Evolutionary conservation across 2,113 vertebrate genomes (phyloP).

Genomic region (Rhabdomys dilectus): DNA sequence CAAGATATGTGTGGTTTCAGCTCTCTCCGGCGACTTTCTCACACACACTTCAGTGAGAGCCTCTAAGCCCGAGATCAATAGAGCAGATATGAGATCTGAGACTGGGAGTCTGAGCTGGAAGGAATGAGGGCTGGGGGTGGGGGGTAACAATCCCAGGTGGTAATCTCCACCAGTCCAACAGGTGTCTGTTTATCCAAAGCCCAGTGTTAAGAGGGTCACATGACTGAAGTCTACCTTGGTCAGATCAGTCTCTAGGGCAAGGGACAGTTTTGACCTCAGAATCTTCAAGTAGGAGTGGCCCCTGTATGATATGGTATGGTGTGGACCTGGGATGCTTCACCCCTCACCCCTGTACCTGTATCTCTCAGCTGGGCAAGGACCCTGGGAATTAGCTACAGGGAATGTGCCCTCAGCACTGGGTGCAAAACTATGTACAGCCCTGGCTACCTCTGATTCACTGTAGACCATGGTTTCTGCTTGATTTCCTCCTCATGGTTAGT

Average conservation of each 20-base stretch:
- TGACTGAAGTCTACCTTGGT: not conserved
- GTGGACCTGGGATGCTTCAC: accelerated
- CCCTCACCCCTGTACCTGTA: accelerated
- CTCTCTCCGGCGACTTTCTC: not conserved
- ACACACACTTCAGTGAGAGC: not conserved
- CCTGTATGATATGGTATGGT: not conserved
- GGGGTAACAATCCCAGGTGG: accelerated
- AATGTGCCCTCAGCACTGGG: accelerated
- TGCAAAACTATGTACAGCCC: not conserved
- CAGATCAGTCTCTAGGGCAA: not conserved
- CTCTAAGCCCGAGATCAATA: not conserved
- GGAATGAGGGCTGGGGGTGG: not conserved
- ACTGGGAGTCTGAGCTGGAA: not conserved
- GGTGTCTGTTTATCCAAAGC: not conserved
- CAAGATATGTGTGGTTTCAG: not conserved
- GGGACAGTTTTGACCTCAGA: not conserved
- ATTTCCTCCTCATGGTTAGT: not conserved
- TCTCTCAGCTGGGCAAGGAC: not conserved
- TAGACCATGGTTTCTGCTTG: not conserved
- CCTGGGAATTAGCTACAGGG: not conserved
- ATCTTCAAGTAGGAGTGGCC: not conserved
- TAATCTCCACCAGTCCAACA: accelerated
- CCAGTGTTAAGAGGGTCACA: not conserved
- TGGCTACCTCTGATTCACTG: not conserved
- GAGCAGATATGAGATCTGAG: not conserved